Conservation (phyloP, 2,797 vertebrate species). For the Numenius phaeopus region DNA sequence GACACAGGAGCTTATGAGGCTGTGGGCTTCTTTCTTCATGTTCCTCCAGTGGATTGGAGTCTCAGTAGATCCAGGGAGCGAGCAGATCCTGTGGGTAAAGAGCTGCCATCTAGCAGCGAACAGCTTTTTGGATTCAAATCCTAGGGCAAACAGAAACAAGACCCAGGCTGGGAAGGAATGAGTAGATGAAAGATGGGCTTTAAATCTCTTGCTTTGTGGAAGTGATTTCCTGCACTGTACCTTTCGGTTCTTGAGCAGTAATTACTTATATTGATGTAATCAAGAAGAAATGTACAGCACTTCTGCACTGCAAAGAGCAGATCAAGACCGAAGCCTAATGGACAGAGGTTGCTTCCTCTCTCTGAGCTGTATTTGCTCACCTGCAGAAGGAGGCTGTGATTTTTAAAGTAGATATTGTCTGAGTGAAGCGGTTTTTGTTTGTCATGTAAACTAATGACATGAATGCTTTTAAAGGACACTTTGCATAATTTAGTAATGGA, state of each 20-base stretch:
- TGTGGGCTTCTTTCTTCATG: neutral
- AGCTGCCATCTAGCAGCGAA: neutral
- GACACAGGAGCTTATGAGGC: neutral
- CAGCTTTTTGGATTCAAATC: neutral
- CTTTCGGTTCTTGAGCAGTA: neutral
- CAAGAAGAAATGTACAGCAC: neutral
- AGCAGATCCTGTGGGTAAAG: neutral
- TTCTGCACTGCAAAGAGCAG: neutral
- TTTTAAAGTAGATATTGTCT: neutral
- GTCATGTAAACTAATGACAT: neutral
- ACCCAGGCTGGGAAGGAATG: neutral
- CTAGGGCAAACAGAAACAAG: neutral
- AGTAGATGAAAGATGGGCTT: neutral
- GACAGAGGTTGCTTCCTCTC: neutral
- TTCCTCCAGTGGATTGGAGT: neutral
- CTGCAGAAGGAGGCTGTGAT: neutral
- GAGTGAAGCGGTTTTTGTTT: neutral
- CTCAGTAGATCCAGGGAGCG: neutral
- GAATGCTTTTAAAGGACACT: neutral
- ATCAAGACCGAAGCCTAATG: fast-evolving
- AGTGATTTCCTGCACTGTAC: neutral
- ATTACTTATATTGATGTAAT: neutral
- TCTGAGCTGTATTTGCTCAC: neutral
- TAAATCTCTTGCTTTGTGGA: neutral
- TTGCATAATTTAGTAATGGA: neutral